Base-by-base conservation (phyloP, 1,140 invertebrate genomes). In the Dolichoris vasculosae region DNA sequence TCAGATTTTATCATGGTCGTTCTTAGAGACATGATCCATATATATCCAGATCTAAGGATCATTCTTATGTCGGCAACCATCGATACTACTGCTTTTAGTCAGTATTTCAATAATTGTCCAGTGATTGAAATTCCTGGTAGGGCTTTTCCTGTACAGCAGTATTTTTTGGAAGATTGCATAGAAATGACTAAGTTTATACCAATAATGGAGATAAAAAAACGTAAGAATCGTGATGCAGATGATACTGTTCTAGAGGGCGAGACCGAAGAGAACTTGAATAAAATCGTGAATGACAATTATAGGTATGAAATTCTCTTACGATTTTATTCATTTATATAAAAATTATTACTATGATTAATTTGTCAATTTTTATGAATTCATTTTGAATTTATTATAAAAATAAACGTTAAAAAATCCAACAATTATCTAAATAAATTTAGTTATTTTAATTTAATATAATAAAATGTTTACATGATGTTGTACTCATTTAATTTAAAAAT, bases 11-110 rank as follows among this genome's bases (percentile, higher is more conserved):
- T 99, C 11, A 95, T 99, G 93, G 98, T 99, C 69, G 95, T 99
- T 0, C 93, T 99, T 0, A 94, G 98, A 40, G 98, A 99, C 91
- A 98, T 99, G 96, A 95, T 99, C 1, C 96, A 97, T 84, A 96
- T 96, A 0, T 98, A 98, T 91, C 97, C 97, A 0, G 97, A 99
- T 89, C 90, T 99, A 23, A 95, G 97, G 83, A 95, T 99, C 9
- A 98, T 99, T 89, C 94, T 99, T 35, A 99, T 99, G 98, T 99
- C 98, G 11, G 99, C 99, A 8, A 99, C 99, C 0, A 97, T 99
- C 83, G 98, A 99, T 89, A 98, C 97, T 0, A 95, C 96, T 0
- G 94, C 99, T 0, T 99, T 99, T 92, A 95, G 96, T 6, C 94
- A 96, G 20, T 99, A 99, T 92, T 99, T 99, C 92, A 97, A 97